Conservation (phyloP, 2,888 invertebrate genomes). For the Cantharis rustica region DNA sequence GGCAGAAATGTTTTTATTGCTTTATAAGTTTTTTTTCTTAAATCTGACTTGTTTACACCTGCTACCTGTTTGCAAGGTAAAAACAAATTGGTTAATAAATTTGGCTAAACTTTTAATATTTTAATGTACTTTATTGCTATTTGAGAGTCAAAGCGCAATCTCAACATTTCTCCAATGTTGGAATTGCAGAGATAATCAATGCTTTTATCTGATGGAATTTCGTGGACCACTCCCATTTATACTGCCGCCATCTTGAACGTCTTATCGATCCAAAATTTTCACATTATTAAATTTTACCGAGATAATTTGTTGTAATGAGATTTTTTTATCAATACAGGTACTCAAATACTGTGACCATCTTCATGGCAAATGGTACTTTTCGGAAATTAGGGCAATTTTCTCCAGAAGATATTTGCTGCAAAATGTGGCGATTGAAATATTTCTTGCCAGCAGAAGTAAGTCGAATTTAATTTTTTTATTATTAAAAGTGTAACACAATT, state of each 20-base stretch:
- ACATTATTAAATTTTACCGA: neutral
- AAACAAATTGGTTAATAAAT: neutral
- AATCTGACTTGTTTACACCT: neutral
- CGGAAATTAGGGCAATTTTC: conserved; percentile 98
- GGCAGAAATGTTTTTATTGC: neutral
- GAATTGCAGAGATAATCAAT: conserved; percentile 35
- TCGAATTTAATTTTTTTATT: neutral
- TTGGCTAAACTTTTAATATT: neutral
- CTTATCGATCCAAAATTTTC: conserved; percentile 17
- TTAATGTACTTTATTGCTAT: neutral
- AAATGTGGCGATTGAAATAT: conserved; percentile 97
- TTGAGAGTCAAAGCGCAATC: conserved; percentile 31
- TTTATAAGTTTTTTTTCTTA: neutral
- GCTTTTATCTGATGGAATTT: conserved; percentile 38
- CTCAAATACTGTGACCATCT: conserved; percentile 97
- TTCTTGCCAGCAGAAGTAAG: conserved; percentile 97
- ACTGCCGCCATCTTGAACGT: conserved; percentile 37
- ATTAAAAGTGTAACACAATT: conserved; percentile 3
- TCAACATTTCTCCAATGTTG: conserved; percentile 34
- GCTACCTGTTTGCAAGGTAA: neutral
- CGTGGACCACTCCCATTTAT: conserved; percentile 35
- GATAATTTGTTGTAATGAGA: neutral
- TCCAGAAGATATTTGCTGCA: conserved; percentile 95
- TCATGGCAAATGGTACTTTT: conserved; percentile 99
- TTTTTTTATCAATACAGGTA: conserved; percentile 68